Base-by-base conservation (phyloP, 2,888 invertebrate genomes). In the Aphodius granarius region DNA sequence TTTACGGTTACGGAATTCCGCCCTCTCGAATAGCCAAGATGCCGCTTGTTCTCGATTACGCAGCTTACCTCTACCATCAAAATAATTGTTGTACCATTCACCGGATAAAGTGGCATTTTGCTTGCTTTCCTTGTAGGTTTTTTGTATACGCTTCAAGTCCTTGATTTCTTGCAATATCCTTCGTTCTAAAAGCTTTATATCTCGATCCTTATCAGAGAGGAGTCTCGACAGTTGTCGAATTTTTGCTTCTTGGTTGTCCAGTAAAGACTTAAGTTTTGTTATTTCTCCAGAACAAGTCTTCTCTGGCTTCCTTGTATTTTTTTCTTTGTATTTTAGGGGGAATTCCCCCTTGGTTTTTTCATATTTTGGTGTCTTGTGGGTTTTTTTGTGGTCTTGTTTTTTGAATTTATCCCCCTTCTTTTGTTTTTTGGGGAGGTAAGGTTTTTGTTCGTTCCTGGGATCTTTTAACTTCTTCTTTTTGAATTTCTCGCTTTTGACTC, bases 171-270 rank as follows among this genome's bases (percentile, higher is more conserved):
- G 71, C n/a, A 75, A 23, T 9, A 73, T 63, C 71, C 66, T 76
- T 9, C 19, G 20, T 64, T 73, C 71, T 3, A 76, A 63, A 19
- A 66, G 66, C 21, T 23, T 76, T 19, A 73, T 19, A 18, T 76
- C 63, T 62, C 64, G 72, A 16, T 74, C 72, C 63, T 91, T 91
- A 22, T 90, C 88, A 83, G 92, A 83, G 92, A 95, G 93, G 84
- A 90, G 89, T 74, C 92, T 90, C 80, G 92, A 87, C 64, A 92
- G 81, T n/a, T 82, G 79, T 66, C 78, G 76, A 64, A 20, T 66
- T 64, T 77, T 73, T 72, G 76, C 79, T 17, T 78, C 77, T 72
- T 79, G 81, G 66, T 76, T 76, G 68, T 75, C 74, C 19, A 75
- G 22, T 63, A 21, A 65, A 73, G 63, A 76, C 75, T 66, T 63